Evolutionary conservation across 2,113 vertebrate genomes (phyloP).

Genomic region (Stomatorhinus ivindoensis): DNA sequence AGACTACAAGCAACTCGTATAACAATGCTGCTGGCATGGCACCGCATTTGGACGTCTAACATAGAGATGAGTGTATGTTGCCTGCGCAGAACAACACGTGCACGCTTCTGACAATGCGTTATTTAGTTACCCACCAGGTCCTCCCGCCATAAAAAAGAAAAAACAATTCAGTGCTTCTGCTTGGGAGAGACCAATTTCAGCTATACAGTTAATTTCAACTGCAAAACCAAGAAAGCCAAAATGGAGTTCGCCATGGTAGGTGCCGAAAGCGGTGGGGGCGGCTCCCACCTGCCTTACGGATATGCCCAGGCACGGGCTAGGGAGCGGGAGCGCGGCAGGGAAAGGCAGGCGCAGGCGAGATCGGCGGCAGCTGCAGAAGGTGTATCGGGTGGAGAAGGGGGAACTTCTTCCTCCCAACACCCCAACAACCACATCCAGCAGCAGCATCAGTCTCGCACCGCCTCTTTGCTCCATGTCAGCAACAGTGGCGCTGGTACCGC

Average conservation of each 20-base stretch:
- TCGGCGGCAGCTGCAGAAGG: conserved; percentile 61
- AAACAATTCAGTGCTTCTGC: neutral
- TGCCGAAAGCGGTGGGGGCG: conserved; percentile 87
- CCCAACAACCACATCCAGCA: conserved; percentile 67
- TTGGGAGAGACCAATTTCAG: conserved; percentile 13
- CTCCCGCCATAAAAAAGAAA: neutral
- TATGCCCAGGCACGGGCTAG: conserved; percentile 76
- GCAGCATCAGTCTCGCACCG: conserved; percentile 64
- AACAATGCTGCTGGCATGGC: conserved; percentile 3
- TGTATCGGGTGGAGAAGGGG: conserved; percentile 41
- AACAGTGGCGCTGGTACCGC: conserved; percentile 56
- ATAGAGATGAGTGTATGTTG: neutral
- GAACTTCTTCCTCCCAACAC: conserved; percentile 33
- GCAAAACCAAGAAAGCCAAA: conserved; percentile 35
- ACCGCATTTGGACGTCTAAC: neutral
- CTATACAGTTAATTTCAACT: conserved; percentile 20
- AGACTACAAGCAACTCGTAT: neutral
- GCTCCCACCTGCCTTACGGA: conserved; percentile 88
- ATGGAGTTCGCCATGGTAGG: conserved; percentile 99
- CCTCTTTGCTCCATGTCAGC: conserved; percentile 57
- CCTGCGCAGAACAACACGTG: conserved; percentile 17
- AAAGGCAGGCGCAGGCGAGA: conserved; percentile 63
- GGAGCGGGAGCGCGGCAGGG: conserved; percentile 76
- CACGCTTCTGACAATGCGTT: conserved; percentile 3
- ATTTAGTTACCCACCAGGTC: neutral